A percentile compares a stretch with the other conserved stretches of the same genome.
Evolutionary conservation across 2,113 vertebrate species (phyloP).

Genomic region (Pygoscelis adeliae): DNA sequence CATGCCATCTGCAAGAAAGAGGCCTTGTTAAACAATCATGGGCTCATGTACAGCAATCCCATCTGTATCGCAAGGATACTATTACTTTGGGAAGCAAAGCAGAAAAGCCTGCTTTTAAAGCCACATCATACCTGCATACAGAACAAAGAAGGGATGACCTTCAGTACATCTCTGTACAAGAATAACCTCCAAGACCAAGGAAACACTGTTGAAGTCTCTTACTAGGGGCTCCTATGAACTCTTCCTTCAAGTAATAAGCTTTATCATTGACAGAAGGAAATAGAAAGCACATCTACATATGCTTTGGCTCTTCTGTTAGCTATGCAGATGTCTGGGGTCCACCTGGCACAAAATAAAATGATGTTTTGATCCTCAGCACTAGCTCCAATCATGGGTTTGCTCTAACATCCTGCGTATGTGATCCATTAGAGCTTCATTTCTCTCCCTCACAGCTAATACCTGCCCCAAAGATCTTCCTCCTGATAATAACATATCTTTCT

Average conservation of each 20-base stretch:
- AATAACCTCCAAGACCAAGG: neutral
- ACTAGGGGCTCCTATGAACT: neutral
- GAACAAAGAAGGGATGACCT: neutral
- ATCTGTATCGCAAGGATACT: neutral
- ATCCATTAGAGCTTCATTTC: neutral
- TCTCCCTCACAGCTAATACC: neutral
- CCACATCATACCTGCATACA: neutral
- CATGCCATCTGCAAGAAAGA: conserved; percentile 12
- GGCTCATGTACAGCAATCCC: neutral
- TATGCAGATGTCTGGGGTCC: neutral
- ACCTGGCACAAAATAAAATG: neutral
- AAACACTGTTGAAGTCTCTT: neutral
- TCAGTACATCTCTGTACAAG: neutral
- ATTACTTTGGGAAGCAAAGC: neutral
- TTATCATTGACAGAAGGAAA: neutral
- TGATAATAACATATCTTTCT: neutral
- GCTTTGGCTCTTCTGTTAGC: neutral
- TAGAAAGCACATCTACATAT: neutral
- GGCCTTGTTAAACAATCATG: neutral
- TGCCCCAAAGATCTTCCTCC: neutral
- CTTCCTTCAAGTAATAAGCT: neutral
- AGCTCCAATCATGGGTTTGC: fast-evolving
- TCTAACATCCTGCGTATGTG: neutral
- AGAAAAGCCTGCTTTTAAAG: neutral
- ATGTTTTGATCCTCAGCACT: neutral